A percentile compares a stretch with the other conserved stretches of the same genome.
Evolutionary conservation across 2,888 invertebrate genomes (phyloP).

Genomic region (Ochlodes sylvanus): DNA sequence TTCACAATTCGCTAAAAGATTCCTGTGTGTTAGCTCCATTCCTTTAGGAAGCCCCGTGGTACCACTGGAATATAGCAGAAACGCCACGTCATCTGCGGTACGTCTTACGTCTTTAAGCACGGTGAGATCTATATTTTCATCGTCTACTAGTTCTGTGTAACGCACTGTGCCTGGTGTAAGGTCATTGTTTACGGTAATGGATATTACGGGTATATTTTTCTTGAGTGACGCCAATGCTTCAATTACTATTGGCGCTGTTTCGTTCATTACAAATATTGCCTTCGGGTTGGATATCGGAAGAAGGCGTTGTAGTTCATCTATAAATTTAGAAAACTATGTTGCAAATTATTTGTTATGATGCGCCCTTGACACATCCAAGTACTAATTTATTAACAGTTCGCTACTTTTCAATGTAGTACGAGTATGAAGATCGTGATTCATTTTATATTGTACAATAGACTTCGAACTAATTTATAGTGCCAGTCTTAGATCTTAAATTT

Average conservation of each 20-base stretch:
- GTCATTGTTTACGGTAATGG: conserved; percentile 52
- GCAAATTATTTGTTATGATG: no score
- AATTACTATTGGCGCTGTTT: conserved; percentile 70
- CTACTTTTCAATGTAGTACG: no score
- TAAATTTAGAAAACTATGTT: conserved; percentile 42
- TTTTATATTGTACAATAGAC: no score
- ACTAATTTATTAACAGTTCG: no score
- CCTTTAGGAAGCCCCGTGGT: conserved; percentile 94
- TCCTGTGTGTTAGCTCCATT: conserved; percentile 86
- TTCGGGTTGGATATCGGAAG: conserved; percentile 82
- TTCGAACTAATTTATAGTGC: no score
- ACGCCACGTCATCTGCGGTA: conserved; percentile 82
- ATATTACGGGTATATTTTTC: conserved; percentile 79
- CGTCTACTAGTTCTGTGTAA: conserved; percentile 84
- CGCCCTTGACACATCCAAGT: no score
- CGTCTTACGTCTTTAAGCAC: conserved; percentile 70
- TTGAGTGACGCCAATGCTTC: conserved; percentile 75
- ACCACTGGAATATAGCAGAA: conserved; percentile 93
- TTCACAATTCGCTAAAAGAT: conserved; percentile 78
- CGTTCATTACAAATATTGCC: conserved; percentile 81
- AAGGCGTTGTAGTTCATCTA: conserved; percentile 87
- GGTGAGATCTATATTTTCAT: conserved; percentile 73
- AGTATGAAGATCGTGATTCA: no score
- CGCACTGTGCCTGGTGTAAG: conserved; percentile 84
- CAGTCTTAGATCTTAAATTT: no score